A percentile compares a stretch with the other conserved stretches of the same genome.
phyloP scores from a whole-genome alignment of 2,888 invertebrate species.

The Atethmia centrago region DNA sequence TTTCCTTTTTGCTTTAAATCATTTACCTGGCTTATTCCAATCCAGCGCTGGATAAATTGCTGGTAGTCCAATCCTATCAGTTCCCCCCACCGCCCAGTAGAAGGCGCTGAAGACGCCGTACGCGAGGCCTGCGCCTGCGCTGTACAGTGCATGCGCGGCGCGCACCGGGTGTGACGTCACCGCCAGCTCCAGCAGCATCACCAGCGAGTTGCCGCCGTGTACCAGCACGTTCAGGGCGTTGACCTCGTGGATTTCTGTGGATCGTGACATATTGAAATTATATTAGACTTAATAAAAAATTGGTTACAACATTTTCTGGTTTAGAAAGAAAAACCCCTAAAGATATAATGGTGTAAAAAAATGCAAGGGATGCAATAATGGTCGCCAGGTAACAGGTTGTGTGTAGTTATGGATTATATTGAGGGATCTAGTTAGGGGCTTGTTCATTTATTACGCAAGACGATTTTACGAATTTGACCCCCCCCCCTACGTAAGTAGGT shows the following conservation, averaged over 20 bases:
- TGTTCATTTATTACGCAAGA: no score
- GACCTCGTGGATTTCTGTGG: constrained; percentile 90
- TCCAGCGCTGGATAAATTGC: constrained; percentile 94
- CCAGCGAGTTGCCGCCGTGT: constrained; percentile 94
- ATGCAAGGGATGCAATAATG: neutral
- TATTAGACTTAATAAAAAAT: neutral
- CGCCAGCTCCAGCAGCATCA: constrained; percentile 93
- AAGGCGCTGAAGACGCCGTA: constrained; percentile 89
- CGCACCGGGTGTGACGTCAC: constrained; percentile 94
- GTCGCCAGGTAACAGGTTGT: neutral
- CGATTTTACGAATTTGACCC: no score
- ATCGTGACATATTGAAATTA: neutral
- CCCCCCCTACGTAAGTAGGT: no score
- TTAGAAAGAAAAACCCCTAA: neutral
- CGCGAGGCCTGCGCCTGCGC: constrained; percentile 90
- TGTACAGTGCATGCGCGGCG: constrained; percentile 92
- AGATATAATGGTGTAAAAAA: neutral
- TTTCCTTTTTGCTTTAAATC: no score
- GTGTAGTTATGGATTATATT: neutral
- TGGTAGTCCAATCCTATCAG: constrained; percentile 88
- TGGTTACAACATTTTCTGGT: no score
- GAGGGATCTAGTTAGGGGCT: neutral
- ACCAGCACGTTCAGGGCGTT: constrained; percentile 93
- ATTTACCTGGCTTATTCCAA: constrained; percentile 92
- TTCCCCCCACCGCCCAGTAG: constrained; percentile 87